Conservation (phyloP, 2,797 vertebrate species). For the Somateria mollissima region DNA sequence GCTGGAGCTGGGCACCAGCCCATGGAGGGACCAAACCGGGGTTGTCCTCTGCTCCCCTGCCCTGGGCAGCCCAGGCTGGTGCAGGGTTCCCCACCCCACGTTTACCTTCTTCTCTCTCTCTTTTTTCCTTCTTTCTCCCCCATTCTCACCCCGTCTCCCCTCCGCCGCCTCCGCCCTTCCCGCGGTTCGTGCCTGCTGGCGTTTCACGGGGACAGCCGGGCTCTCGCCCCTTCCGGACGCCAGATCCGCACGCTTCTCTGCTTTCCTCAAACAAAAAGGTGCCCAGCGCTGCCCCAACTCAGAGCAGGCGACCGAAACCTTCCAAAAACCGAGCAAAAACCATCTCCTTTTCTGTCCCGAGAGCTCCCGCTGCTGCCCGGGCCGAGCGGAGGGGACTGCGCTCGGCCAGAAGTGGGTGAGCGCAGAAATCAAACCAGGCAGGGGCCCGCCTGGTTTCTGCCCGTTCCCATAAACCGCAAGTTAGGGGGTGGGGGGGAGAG, state of each 20-base stretch:
- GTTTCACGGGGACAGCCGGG: neutral
- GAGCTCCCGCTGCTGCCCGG: constrained; percentile 1
- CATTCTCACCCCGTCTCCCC: neutral
- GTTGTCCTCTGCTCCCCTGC: neutral
- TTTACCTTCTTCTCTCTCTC: constrained; percentile 8
- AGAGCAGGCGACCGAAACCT: constrained; percentile 64
- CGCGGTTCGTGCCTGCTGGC: neutral
- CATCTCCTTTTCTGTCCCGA: constrained; percentile 21
- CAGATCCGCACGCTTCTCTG: constrained; percentile 7
- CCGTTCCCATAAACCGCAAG: constrained; percentile 63
- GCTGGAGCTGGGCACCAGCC: neutral
- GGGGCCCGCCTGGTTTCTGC: constrained; percentile 43
- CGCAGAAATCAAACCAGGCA: constrained; percentile 28
- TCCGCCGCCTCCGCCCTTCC: neutral
- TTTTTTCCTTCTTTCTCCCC: constrained; percentile 38
- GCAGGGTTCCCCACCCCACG: neutral
- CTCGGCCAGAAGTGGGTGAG: constrained; percentile 22
- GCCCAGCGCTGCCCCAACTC: constrained; percentile 11
- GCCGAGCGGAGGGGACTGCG: neutral
- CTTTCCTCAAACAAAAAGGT: constrained; percentile 54
- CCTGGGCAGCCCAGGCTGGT: accelerated
- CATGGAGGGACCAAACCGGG: accelerated
- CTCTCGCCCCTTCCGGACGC: neutral
- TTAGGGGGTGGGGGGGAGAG: constrained; percentile 50
- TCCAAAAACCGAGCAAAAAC: neutral